A percentile compares a stretch with the other conserved stretches of the same genome.
These are phyloP conservation scores for Gobiocypris rarus DNA, from an alignment of 2,113 vertebrate genomes.

Conservation along the genomic window DNA sequence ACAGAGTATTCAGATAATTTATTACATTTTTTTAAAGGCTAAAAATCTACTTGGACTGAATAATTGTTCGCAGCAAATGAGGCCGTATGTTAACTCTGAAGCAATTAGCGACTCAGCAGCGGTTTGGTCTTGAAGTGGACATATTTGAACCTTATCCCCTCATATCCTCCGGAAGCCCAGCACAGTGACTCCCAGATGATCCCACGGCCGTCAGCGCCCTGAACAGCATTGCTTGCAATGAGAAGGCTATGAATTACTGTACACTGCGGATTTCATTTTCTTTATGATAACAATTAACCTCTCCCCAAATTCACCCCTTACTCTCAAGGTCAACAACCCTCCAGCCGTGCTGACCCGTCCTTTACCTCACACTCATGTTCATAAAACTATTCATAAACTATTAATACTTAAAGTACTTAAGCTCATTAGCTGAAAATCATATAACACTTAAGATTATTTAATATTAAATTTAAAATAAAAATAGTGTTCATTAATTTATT, in stretches of 20 bases:
- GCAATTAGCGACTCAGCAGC: slow-evolving; percentile 86
- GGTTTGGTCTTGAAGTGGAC: slow-evolving; percentile 88
- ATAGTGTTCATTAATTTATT: too few relatives aligned
- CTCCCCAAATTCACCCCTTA: slow-evolving; percentile 30
- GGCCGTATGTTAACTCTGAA: slow-evolving; percentile 82
- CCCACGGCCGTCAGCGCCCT: slow-evolving; percentile 71
- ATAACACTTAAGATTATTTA: background rate
- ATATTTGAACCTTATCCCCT: slow-evolving; percentile 80
- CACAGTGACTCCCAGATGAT: slow-evolving; percentile 79
- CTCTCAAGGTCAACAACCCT: slow-evolving; percentile 42
- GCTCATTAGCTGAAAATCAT: background rate
- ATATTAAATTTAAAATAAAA: background rate
- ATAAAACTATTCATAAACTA: too few relatives aligned
- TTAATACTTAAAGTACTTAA: background rate
- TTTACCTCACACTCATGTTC: slow-evolving; percentile 1
- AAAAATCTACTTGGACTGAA: background rate
- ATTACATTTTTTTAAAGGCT: background rate
- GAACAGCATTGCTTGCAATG: slow-evolving; percentile 70
- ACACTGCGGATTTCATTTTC: slow-evolving; percentile 52
- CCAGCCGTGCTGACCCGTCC: background rate
- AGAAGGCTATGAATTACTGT: slow-evolving; percentile 50
- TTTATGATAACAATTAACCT: slow-evolving; percentile 56
- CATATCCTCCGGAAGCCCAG: slow-evolving; percentile 86
- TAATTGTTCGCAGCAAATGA: slow-evolving; percentile 3
- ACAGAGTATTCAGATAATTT: background rate